A percentile compares a stretch with the other conserved stretches of the same genome.
Evolutionary conservation across 2,888 invertebrate species (phyloP).

Genomic region (Leucophenga montana): DNA sequence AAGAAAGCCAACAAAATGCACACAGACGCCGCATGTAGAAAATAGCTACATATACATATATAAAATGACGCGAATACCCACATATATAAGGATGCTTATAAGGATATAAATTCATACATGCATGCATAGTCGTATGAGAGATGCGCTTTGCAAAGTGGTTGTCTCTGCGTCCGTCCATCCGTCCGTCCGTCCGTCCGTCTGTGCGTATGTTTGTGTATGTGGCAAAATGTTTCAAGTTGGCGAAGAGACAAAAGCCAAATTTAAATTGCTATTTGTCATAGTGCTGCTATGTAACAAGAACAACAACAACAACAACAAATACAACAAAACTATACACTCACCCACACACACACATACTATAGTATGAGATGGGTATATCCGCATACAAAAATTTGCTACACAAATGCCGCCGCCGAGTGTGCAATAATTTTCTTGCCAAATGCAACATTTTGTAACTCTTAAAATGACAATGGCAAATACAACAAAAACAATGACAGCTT

Average conservation of each 20-base stretch:
- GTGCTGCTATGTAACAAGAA: slow-evolving; percentile 10
- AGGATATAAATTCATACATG: background rate
- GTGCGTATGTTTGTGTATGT: slow-evolving; percentile 8
- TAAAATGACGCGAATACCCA: slow-evolving; percentile 4
- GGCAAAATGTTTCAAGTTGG: slow-evolving; percentile 38
- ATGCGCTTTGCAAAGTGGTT: background rate
- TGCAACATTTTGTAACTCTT: slow-evolving; percentile 25
- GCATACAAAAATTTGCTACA: background rate
- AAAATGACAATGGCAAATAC: background rate
- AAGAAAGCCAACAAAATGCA: slow-evolving; percentile 7
- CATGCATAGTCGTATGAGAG: too few species aligned
- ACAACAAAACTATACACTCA: slow-evolving; percentile 18
- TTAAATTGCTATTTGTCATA: slow-evolving; percentile 65
- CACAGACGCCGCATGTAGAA: too few species aligned
- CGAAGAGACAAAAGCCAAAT: slow-evolving; percentile 57
- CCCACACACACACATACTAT: slow-evolving; percentile 18
- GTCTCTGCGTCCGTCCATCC: background rate
- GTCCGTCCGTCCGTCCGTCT: background rate
- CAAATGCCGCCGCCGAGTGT: background rate
- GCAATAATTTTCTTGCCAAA: slow-evolving; percentile 21
- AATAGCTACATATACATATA: background rate
- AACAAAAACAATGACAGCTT: slow-evolving; percentile 6
- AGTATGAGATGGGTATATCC: too few species aligned
- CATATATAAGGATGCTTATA: slow-evolving; percentile 16
- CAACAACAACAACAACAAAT: too few species aligned